A percentile compares a stretch with the other conserved stretches of the same genome.
Conservation (phyloP, 2,797 vertebrate species). For the Pangasius mekongensis region DNA sequence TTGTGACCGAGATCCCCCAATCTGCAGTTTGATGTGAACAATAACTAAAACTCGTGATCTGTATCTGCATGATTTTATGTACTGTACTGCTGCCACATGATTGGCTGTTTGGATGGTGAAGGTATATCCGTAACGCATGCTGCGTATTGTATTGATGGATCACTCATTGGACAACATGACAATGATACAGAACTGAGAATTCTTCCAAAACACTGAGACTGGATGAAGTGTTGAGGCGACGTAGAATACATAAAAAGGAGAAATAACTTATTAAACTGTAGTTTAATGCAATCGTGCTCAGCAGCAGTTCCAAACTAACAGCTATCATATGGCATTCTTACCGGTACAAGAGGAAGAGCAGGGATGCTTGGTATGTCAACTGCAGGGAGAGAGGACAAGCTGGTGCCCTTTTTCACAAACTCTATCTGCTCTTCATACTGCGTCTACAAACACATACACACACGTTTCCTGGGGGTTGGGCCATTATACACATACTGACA, state of each 20-base stretch:
- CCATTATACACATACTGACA: not conserved
- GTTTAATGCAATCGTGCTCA: not conserved
- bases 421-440: constrained; percentile 79
- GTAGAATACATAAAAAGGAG: not conserved
- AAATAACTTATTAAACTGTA: no score
- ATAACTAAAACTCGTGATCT: not conserved
- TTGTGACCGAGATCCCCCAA: not conserved
- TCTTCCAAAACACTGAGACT: not conserved
- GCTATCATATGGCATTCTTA: constrained; percentile 63
- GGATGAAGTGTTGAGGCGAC: not conserved
- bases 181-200: not conserved
- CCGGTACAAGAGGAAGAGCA: constrained; percentile 58
- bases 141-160: not conserved
- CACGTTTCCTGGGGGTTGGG: not conserved
- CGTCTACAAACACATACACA: constrained; percentile 65
- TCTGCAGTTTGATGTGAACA: not conserved
- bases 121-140: not conserved
- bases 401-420: constrained; percentile 70
- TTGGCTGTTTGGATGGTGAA: not conserved
- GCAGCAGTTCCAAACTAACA: not conserved
- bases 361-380: constrained; percentile 55
- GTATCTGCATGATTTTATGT: not conserved
- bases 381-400: constrained; percentile 61
- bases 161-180: not conserved
- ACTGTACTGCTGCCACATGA: not conserved